Evolutionary conservation across 2,797 vertebrate genomes (phyloP), one percentile per base, ranked within the genome.

Genomic region (Catamblyrhynchus diadema): DNA sequence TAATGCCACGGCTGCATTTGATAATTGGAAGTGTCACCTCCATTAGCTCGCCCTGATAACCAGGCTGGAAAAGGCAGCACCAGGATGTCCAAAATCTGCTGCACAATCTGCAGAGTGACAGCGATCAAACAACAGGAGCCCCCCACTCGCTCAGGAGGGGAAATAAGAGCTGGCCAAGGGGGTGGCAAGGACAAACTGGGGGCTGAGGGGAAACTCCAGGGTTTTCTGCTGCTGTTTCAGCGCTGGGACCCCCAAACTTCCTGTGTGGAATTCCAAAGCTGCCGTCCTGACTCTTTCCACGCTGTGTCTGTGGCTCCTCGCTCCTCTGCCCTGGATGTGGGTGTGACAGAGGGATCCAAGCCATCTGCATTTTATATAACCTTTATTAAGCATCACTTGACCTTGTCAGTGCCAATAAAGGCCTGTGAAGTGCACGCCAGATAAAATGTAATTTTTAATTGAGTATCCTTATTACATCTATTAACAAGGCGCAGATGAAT

Each of bases 391-490:
- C 88, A 73, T 60, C 89, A 50, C 93, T 96, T 97, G 96, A 96
- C 95, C 96, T 93, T 91, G 96, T 86, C 93, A 95, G 94, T 59
- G 81, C 94, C 27, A 59, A 91, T 94, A 88, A 95, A 92, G 93
- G 73, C 86, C 80, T 41, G 73, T 32, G 70, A 94, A 78, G 89
- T 51, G 94, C 87, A 86, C 2, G 73, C 82, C 93, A 93, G 89
- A 80, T 67, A 86, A 96, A 96, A 95, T 51, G 86, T 94, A 94
- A 93, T 96, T 96, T 92, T 95, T 94, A 97, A 96, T 97, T 95
- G 95, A 97, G 93, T 95, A 73, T 78, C 95, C 86, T 91, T 84
- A 88, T 81, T 86, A 66, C 81, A 91, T 75, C 92, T 57, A 92
- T 71, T 85, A 95, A 95, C 86, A 84, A 92, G 91, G 73, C 51